Percentiles rank a stretch among this genome's conserved stretches.
phyloP scores from a whole-genome alignment of 2,888 invertebrate genomes.

The Ommatoiulus sabulosus region DNA sequence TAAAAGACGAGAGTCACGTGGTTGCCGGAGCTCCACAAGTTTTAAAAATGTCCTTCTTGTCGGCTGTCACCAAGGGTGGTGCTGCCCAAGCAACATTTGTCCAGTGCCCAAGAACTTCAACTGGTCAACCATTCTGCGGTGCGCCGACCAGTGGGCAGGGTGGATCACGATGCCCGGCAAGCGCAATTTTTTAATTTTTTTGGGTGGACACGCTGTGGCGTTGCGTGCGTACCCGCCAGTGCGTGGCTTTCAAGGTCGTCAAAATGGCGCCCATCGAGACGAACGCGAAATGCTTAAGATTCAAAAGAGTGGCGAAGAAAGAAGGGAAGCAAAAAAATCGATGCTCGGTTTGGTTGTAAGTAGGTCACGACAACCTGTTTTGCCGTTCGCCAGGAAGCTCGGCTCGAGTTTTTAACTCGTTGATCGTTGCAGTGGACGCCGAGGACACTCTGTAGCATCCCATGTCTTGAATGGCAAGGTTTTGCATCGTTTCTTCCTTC shows the following conservation, averaged over 20 bases:
- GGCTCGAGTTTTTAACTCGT: slow-evolving; percentile 7
- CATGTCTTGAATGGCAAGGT: background rate
- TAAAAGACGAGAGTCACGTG: too few relatives aligned
- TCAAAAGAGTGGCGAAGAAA: background rate
- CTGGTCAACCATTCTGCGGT: too few relatives aligned
- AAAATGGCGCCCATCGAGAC: background rate
- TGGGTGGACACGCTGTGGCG: background rate
- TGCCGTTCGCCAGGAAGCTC: background rate
- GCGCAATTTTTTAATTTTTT: background rate
- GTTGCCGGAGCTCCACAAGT: too few relatives aligned
- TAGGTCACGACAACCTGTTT: slow-evolving; percentile 53
- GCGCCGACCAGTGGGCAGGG: background rate
- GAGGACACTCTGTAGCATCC: background rate
- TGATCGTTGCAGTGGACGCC: background rate
- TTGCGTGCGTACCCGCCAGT: background rate
- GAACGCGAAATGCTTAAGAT: background rate
- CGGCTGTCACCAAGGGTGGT: too few relatives aligned
- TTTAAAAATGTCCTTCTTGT: too few relatives aligned
- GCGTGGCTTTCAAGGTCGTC: slow-evolving; percentile 15
- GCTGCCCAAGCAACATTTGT: too few relatives aligned
- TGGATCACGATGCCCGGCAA: background rate
- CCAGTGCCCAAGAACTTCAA: too few relatives aligned
- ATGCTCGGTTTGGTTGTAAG: background rate
- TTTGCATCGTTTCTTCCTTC: background rate
- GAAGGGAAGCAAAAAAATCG: background rate